Evolutionary conservation across 1,140 invertebrate species (phyloP), one percentile per base, ranked within the genome.

Genomic region (Planococcus citri): DNA sequence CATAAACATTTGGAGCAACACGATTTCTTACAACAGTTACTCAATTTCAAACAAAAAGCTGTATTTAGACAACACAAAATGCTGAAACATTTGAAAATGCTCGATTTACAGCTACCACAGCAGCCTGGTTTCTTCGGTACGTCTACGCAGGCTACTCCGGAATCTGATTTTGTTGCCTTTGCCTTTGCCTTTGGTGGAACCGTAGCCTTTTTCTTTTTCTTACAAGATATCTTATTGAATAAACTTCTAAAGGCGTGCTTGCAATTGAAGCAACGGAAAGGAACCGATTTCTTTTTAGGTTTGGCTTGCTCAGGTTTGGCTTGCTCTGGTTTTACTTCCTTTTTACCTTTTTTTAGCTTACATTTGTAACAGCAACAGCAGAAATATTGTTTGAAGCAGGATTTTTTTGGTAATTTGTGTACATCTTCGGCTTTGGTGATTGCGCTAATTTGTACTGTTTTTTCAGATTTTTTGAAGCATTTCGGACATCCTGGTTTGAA

Each of bases 261-360:
- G 10, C 21, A 27, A 14, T 20, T 24, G 20, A 22, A 64, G 60
- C 60, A 64, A 14, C 60, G 60, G 20, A 64, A 24, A 4, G 6
- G 6, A 51, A 51, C 12, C 12, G 12, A 51, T 51, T 51, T 51
- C 2, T 51, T 64, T 6, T 24, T n/a, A n/a, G n/a, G n/a, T n/a
- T n/a, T 64, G 60, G 22, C 6, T 27, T 58, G 51, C 17, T 33
- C 29, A 12, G 17, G 4, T n/a, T 64, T 64, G 10, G 60, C 2
- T 64, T 64, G 60, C 25, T 24, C 21, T 20, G 17, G 14, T 9
- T 9, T n/a, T 17, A 9, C 57, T n/a, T 9, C 20, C 57, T 9
- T 64, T 64, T 64, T 27, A 25, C 60, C 60, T 64, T 25, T 64
- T 64, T 64, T 64, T 64, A 27, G 25, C 20, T 64, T 64, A 64